Conservation (phyloP, 2,888 invertebrate species). For the Belgica antarctica region DNA sequence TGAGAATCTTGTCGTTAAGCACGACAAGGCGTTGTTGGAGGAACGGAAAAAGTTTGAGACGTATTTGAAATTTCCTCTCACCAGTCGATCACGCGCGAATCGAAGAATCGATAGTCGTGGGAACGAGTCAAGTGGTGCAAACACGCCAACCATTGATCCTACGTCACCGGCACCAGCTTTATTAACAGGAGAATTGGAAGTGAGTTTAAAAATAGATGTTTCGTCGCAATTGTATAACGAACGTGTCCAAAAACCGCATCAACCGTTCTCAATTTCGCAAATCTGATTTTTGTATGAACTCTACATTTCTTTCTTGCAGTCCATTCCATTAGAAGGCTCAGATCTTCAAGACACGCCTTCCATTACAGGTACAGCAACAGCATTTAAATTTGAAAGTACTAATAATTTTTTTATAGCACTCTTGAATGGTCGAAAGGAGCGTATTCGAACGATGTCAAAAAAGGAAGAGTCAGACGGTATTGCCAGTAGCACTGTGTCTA, state of each 20-base stretch:
- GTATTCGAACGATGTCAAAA: constrained; percentile 22
- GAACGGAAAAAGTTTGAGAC: constrained; percentile 69
- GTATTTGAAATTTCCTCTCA: constrained; percentile 54
- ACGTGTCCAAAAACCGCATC: too few species aligned
- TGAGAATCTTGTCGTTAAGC: constrained; percentile 67
- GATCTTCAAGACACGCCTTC: constrained; percentile 38
- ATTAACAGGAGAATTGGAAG: constrained; percentile 51
- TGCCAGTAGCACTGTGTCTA: constrained; percentile 44
- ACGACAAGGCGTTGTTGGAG: constrained; percentile 63
- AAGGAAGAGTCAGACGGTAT: constrained; percentile 23
- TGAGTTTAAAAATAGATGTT: too few species aligned
- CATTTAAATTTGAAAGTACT: neutral
- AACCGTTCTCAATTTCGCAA: too few species aligned
- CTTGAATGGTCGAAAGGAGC: constrained; percentile 39
- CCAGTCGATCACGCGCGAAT: constrained; percentile 60
- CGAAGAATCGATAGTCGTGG: constrained; percentile 67
- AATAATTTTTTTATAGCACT: constrained; percentile 25
- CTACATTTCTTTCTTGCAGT: neutral
- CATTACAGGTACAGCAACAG: constrained; percentile 11
- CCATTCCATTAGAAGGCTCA: constrained; percentile 31
- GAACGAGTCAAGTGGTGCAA: constrained; percentile 66
- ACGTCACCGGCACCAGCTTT: constrained; percentile 59
- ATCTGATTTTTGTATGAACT: too few species aligned
- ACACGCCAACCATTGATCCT: constrained; percentile 73
- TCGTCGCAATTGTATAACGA: too few species aligned